Base-by-base conservation (phyloP, 2,113 vertebrate genomes). In the Lamprologus lemairii region DNA sequence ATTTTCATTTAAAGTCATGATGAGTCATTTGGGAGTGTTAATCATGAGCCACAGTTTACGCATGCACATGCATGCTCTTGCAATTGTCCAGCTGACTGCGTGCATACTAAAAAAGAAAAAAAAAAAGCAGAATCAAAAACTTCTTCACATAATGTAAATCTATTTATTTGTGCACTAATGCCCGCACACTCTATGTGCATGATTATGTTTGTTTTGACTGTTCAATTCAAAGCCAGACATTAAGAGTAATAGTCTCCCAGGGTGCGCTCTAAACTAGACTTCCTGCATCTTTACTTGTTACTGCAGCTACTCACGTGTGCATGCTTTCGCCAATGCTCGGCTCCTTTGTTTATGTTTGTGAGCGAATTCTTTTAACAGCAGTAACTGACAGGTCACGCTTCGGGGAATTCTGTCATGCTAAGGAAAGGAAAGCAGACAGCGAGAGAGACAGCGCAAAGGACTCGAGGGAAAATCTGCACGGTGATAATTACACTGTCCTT, bases 401-500 rank as follows among this genome's bases (percentile, higher is more conserved):
- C 47, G 37, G 91, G 91, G 33, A 55, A 9, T 65, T 54, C 80
- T 91, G 86, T 87, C 89, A 80, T 31, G 47, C 6, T 87, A 37
- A 79, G 53, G 85, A 78, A 91, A 60, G 73, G 89, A 92, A 82
- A 11, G 4, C 84, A 92, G 93, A 92, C 87, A 82, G 88, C 3
- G 42, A 81, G 35, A 91, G 87, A 91, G 91, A 92, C 86, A 86
- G 85, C 1, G 21, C 85, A 53, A 58, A 93, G n/a, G 87, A 87
- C 87, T 88, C 35, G 23, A 93, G 89, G 90, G 88, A 63, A 91
- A 92, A 88, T 81, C 80, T 82, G 90, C 68, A 42, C 42, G 4
- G 37, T 85, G 4, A 85, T 87, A 93, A 93, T 95, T 93, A 91
- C 23, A 37, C 60, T 45, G 87, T 26, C 87, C 88, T 85, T 91